Evolutionary conservation across 2,797 vertebrate genomes (phyloP), one percentile per base, ranked within the genome.

Genomic region (Chromobotia macracanthus): DNA sequence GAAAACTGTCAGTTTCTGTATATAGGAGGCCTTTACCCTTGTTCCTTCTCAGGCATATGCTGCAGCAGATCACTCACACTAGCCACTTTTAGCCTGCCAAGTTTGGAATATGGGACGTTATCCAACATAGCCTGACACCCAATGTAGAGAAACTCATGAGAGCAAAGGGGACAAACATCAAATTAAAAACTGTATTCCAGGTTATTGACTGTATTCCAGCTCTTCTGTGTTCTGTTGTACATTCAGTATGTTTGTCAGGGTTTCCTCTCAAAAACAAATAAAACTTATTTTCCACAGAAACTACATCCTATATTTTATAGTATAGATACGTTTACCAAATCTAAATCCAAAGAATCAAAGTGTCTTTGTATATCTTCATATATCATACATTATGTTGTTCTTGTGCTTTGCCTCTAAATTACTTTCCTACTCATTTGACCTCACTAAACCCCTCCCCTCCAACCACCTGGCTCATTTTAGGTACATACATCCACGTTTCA

Each of bases 31-130:
- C 48, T 41, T 31, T 38, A 31, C 8, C 61, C 71, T 75, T 66
- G 8, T 60, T 58, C 13, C 77, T 46, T 56, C 53, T 72, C 55
- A 69, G 44, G 38, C 44, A 63, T 23, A 31, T 18, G 21, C 63
- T 75, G 60, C 28, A 35, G 23, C 12, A 70, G 69, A 78, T 79
- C 72, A 75, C 41, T 81, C 75, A 66, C 72, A 70, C 28, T 6
- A 63, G 78, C 58, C 77, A 81, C 72, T 79, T 77, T 81, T 79
- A 80, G 84, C 44, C 65, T 46, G 75, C 56, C 50, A 66, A 44
- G 64, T 79, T 79, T 71, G 61, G 51, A 72, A 68, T 46, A 70
- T 81, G 50, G 75, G 78, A 80, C 21, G 23, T 64, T 55, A 64
- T 80, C 82, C 82, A 85, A 55, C 50, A 31, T n/a, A 9, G 81